Evolutionary conservation across 2,113 vertebrate genomes (phyloP).

Genomic region (cattle (Bos taurus)): ARS-UCD2.0 NC_037334.1:108648001-108648500

Average conservation of each 20-base stretch:
- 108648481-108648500: background rate
- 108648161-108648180: fast-evolving
- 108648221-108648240: background rate
- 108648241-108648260: background rate
- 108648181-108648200: background rate
- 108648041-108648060: background rate
- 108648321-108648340: background rate
- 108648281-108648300: background rate
- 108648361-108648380: background rate
- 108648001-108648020: background rate
- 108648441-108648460: background rate
- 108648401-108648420: background rate
- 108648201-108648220: background rate
- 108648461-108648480: background rate
- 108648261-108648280: background rate
- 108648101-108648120: background rate
- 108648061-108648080: background rate
- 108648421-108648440: background rate
- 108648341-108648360: background rate
- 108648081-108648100: fast-evolving
- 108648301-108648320: background rate
- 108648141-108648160: background rate
- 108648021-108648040: background rate
- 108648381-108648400: background rate
- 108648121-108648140: background rate